phyloP scores from a whole-genome alignment of 2,113 vertebrate genomes.

The Sphyrna mokarran region DNA sequence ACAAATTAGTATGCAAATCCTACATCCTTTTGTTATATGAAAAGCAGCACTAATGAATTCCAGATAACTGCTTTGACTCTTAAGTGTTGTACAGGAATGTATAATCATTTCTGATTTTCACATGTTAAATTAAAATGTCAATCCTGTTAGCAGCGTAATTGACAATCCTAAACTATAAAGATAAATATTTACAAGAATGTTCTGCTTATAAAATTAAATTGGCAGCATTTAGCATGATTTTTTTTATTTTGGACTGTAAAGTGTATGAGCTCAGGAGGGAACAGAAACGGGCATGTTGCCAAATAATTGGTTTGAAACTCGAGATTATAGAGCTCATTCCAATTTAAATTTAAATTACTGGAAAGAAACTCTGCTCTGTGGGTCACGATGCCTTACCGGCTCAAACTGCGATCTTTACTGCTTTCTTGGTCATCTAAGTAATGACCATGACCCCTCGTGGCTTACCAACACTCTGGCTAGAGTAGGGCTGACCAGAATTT shows the following conservation, averaged over 20 bases:
- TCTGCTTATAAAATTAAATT: constrained; percentile 29
- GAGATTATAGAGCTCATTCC: not conserved
- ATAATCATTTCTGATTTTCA: constrained; percentile 31
- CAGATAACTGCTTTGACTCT: constrained; percentile 11
- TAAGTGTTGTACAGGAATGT: constrained; percentile 21
- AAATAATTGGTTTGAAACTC: not conserved
- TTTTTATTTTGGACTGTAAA: not conserved
- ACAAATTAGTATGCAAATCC: constrained; percentile 19
- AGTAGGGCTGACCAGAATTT: not conserved
- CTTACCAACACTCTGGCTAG: not conserved
- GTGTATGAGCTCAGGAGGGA: not conserved
- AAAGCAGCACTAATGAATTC: constrained; percentile 20
- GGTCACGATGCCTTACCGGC: too few relatives aligned
- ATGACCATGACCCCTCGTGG: not conserved
- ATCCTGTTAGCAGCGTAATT: constrained; percentile 19
- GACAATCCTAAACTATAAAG: constrained; percentile 20
- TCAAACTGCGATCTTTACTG: not conserved
- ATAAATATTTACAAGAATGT: constrained; percentile 28
- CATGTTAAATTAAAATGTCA: constrained; percentile 31
- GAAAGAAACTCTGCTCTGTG: not conserved
- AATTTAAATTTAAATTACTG: constrained; percentile 27
- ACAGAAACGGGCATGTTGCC: not conserved
- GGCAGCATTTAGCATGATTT: constrained; percentile 22
- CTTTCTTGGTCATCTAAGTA: not conserved
- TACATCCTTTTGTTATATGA: constrained; percentile 9